Evolutionary conservation across 92 coral and sea anemone species (phyloP), one percentile per base, ranked within the genome.

Genomic region (Epizoanthus fatuus): DNA sequence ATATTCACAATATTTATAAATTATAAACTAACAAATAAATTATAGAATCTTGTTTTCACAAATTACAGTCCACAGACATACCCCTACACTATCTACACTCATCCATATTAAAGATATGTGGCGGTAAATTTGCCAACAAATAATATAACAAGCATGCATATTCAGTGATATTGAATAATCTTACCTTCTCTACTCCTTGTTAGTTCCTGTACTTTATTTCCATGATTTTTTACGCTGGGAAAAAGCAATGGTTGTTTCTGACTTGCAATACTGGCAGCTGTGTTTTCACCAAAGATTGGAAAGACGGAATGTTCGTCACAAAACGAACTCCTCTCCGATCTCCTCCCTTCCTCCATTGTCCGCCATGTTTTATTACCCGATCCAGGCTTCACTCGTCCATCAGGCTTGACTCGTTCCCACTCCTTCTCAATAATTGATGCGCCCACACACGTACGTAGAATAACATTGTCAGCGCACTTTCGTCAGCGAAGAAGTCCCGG

Each of bases 401-500:
- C 69, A 16, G 39, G 53, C 53, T 6, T 22, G 1, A 54, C 52
- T 55, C 3, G 42, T 32, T 13, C 7, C n/a, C 7, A n/a, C 9
- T 39, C 20, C 42, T 38, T 22, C 2, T 5, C 2, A 13, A 37
- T 3, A 0, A 17, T 58, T 10, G 5, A 76, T 57, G 82, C 65
- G 82, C 71, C 82, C 70, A 20, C 68, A n/a, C 10, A 38, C 12
- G 40, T 0, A 38, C 12, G 40, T 0, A 37, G 0, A n/a, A 37
- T 17, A 59, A 59, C 4, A 6, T 42, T 3, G 82, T 62, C 70
- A 77, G 70, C 69, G 57, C 0, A 47, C 42, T 69, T 54, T 45
- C 81, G 11, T 76, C 63, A 66, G 68, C 71, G 72, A 74, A 66
- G 49, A 63, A 81, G 69, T 72, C 98, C 98, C 98, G 98, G 92